Evolutionary conservation across 2,888 invertebrate genomes (phyloP).

Genomic region (Buathra laborator): DNA sequence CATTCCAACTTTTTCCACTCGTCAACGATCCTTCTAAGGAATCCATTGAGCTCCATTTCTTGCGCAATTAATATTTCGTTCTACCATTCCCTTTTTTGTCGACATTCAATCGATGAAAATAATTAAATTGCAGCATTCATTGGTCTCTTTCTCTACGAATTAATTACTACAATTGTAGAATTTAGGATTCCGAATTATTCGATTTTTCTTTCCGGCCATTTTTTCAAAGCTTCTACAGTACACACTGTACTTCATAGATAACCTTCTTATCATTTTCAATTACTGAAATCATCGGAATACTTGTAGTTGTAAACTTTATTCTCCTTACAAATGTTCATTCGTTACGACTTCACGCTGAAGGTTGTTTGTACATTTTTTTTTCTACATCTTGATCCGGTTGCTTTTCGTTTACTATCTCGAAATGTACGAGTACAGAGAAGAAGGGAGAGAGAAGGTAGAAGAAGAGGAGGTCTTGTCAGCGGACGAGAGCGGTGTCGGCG

Average conservation of each 20-base stretch:
- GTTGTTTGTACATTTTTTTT: conserved; percentile 30
- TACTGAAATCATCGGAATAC: neutral
- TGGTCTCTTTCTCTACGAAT: neutral
- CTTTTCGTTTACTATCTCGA: conserved; percentile 11
- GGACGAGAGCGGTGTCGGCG: conserved; percentile 67
- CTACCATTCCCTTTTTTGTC: neutral
- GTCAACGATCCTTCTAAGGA: neutral
- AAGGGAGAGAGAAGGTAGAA: conserved; percentile 64
- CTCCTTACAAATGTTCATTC: neutral
- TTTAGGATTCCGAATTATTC: too few species aligned
- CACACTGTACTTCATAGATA: too few species aligned
- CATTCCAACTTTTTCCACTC: conserved; percentile 34
- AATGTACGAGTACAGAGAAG: conserved; percentile 35
- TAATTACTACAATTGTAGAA: neutral
- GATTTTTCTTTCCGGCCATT: too few species aligned
- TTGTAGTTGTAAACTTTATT: neutral
- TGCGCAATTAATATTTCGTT: neutral
- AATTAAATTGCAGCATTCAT: neutral
- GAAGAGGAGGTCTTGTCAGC: conserved; percentile 74
- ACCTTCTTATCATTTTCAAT: neutral
- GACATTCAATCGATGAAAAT: neutral
- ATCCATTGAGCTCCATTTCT: conserved; percentile 1
- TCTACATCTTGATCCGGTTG: conserved; percentile 29
- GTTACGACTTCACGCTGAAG: too few species aligned
- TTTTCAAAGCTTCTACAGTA: too few species aligned